Percentiles rank a stretch among this genome's conserved stretches.
Conservation (phyloP, 2,113 vertebrate species). For the Salvelinus sp. region DNA sequence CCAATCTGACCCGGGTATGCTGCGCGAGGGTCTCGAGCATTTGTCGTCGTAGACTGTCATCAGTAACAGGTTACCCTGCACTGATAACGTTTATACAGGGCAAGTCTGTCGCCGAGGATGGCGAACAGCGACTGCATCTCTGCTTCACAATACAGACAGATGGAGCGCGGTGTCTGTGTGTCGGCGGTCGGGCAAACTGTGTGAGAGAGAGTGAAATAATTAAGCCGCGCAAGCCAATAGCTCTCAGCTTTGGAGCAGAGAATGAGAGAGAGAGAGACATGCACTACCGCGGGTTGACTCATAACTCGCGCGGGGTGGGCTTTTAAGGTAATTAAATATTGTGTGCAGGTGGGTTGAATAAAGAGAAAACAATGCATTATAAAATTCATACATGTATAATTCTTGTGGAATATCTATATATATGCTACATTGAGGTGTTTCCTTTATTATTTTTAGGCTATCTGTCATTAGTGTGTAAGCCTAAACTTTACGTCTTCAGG, state of each 20-base stretch:
- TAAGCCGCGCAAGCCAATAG: conserved; percentile 42
- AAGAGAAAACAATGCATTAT: not conserved
- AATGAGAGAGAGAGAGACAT: not conserved
- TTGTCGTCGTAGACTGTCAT: conserved; percentile 28
- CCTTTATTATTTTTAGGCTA: no score
- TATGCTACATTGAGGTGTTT: no score
- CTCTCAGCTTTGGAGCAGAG: conserved; percentile 2
- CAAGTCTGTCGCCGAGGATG: not conserved
- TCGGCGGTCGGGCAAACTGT: conserved; percentile 25
- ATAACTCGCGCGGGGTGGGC: no score
- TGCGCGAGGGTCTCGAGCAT: conserved; percentile 52
- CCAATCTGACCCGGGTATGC: conserved; percentile 55
- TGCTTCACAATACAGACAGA: conserved; percentile 50
- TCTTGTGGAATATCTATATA: no score
- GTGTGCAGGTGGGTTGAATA: not conserved
- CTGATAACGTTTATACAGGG: not conserved
- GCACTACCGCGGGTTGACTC: not conserved
- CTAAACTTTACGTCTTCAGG: no score
- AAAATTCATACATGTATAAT: no score
- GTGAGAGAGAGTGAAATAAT: conserved; percentile 23
- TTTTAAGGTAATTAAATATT: no score
- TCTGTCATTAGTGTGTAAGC: no score
- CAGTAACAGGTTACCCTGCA: conserved; percentile 36
- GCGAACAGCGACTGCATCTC: conserved; percentile 28
- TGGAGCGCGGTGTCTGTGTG: conserved; percentile 29